Percentiles rank a stretch among this genome's conserved stretches.
Conservation (phyloP, 35 echinoderm and acorn worm species). For the Nesometra sesokonis region DNA sequence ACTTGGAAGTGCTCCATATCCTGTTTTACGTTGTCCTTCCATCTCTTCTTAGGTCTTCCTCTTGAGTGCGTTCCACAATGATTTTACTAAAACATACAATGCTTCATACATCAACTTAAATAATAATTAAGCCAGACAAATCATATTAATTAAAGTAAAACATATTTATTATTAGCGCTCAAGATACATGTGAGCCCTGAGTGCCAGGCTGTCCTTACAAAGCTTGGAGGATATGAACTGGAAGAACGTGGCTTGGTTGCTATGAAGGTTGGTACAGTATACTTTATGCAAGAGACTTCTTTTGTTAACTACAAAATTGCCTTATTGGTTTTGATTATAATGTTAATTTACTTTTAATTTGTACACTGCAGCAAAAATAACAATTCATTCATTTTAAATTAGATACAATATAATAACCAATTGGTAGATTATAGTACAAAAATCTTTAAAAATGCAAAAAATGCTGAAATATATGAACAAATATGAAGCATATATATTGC, state of each 20-base stretch:
- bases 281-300: neutral
- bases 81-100: neutral
- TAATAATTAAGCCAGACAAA: no score
- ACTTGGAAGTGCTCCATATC: no score
- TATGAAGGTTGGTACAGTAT: constrained; percentile 76
- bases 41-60: no score
- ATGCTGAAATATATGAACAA: no score
- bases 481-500: no score
- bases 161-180: constrained; percentile 24
- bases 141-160: neutral
- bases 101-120: neutral
- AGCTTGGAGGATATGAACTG: constrained; percentile 68
- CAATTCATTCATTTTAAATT: no score
- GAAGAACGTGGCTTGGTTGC: constrained; percentile 81
- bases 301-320: neutral
- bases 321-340: neutral
- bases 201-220: constrained; percentile 50
- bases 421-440: no score
- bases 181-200: constrained; percentile 92
- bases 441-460: no score
- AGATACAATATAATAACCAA: no score
- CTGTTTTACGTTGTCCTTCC: no score
- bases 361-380: no score
- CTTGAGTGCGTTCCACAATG: no score
- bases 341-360: neutral